Base-by-base conservation (phyloP, 2,888 invertebrate species). In the Bruchidius siliquastri region DNA sequence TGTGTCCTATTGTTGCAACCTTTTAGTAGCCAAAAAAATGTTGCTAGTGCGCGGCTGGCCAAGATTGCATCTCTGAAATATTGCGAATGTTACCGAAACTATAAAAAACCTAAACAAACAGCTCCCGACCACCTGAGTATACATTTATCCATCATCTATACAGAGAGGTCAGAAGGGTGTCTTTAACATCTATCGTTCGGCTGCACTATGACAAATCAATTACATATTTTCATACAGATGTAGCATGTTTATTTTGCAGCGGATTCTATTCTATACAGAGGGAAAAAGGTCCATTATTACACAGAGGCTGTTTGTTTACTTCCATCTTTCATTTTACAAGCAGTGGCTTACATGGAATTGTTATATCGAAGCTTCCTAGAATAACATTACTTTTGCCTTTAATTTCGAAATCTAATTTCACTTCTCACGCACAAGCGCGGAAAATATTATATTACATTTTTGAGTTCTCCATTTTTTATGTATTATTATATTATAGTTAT, bases 161-260 rank as follows among this genome's bases (percentile, higher is more conserved):
- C 49, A 3, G 49, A 49, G 49, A 13, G 49, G 49, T 49, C 49
- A 3, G 49, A 49, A 13, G 49, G 49, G 49, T 49, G 49, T 13
- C 49, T 49, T 49, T 49, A 13, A 49, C 49, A 49, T 49, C 10
- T 49, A 1, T 49, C 6, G 76, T 78, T 75, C 76, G 78, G 79
- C 78, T 75, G 75, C 76, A 77, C 80, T 81, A 79, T 81, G 81
- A 81, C 81, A 81, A 81, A 81, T 81, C 81, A 81, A 81, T 81
- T 80, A 79, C 77, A 79, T 77, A 75, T 70, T 78, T 80, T 77
- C 75, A 76, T 77, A 79, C 78, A 80, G 77, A 79, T 78, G 79
- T 71, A 75, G 77, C 75, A 73, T 81, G 79, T 81, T 81, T 81
- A 76, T 77, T 80, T 79, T 79, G 79, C 70, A 74, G 72, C 72